Evolutionary conservation across 2,888 invertebrate genomes (phyloP), one percentile per base, ranked within the genome.

Genomic region (Sarcophaga variegata): DNA sequence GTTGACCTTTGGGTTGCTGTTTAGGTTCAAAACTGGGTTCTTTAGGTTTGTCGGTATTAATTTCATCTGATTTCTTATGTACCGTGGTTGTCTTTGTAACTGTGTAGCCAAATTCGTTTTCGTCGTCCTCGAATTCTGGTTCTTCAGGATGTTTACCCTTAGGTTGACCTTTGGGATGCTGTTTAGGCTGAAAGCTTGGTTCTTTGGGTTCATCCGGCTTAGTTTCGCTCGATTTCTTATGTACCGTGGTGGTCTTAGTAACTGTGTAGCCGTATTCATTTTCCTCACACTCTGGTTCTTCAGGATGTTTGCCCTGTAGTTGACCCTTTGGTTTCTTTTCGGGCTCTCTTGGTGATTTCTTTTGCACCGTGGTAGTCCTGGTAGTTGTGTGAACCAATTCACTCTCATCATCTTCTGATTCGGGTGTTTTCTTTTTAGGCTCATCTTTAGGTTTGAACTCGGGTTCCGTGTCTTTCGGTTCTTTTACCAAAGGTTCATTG

Each of bases 101-200:
- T 22, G 49, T 47, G 45, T 78, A 12, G 20, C 25, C 17, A 20
- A 79, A 70, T 25, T 78, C 59, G 25, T 80, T 69, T 20, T 37
- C 37, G 37, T 10, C 37, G 37, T 37, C 37, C 3, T 8, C 37
- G 37, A 37, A 10, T 37, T 75, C 27, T 14, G 72, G 69, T 3
- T 67, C 85, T 45, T 72, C 49, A 45, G 78, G 78, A 0, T 49
- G 62, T 45, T 67, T n/a, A 59, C 37, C 37, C 37, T 37, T 37
- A 49, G 82, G 45, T 64, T 70, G 74, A 17, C n/a, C 37, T 62
- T 22, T 14, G n/a, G 67, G 27, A 25, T 47, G 59, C 22, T 54
- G 4, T 14, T 2, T 17, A 14, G 54, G 4, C 2, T 37, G 10
- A 10, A 37, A 37, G 3, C 37, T 10, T 10, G 37, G 37, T 37